Evolutionary conservation across 1,140 invertebrate species (phyloP).

Genomic region (Leguminivora glycinivorella): DNA sequence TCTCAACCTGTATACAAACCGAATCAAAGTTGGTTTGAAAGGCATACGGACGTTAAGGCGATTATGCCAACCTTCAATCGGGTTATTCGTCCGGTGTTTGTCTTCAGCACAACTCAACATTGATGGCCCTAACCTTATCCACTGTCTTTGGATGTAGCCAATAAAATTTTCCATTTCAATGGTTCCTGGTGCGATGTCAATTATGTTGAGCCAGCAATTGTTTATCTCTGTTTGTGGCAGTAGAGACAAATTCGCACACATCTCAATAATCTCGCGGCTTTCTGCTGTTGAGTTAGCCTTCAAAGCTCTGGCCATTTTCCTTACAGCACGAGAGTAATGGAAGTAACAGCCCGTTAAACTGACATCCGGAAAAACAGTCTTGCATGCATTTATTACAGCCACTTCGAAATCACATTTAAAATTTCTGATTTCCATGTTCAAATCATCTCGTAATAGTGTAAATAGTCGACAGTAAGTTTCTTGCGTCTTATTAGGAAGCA

Average conservation of each 20-base stretch:
- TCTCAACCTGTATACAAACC: not conserved
- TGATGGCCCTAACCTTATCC: not conserved
- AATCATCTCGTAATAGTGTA: not conserved
- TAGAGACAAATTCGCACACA: not conserved
- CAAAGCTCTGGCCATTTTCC: not conserved
- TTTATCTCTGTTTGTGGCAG: not conserved
- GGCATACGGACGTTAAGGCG: not conserved
- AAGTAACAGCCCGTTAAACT: not conserved
- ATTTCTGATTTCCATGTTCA: conserved; percentile 5
- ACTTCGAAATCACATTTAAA: conserved; percentile 26
- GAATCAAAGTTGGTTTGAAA: not conserved
- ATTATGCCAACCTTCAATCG: not conserved
- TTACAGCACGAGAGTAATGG: not conserved
- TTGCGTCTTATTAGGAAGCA: conserved; percentile 19
- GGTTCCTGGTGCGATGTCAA: not conserved
- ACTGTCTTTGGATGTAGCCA: not conserved
- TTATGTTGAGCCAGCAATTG: not conserved
- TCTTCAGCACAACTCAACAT: conserved; percentile 1
- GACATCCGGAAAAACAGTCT: conserved; percentile 1
- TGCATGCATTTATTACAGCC: not conserved
- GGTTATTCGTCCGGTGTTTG: conserved; percentile 5
- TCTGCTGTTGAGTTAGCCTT: not conserved
- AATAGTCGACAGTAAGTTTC: conserved; percentile 24
- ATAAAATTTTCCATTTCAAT: not conserved
- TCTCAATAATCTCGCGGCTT: conserved; percentile 5